A percentile compares a stretch with the other conserved stretches of the same genome.
These are phyloP conservation scores for Progne subis DNA, from an alignment of 2,113 vertebrate genomes.

Conservation along the genomic window DNA sequence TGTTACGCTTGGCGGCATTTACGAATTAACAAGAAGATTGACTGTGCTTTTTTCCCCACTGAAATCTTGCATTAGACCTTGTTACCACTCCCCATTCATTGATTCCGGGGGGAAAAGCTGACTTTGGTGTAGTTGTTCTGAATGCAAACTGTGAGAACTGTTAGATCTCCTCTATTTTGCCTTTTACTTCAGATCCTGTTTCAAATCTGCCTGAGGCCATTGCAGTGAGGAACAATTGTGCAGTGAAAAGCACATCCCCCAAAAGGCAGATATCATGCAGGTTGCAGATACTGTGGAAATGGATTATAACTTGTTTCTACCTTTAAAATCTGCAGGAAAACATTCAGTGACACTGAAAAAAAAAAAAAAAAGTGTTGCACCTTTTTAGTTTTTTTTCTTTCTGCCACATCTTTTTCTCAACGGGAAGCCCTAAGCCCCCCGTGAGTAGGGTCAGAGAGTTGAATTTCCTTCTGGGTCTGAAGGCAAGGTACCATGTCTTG, in stretches of 20 bases:
- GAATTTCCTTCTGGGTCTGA: not conserved
- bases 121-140: not conserved
- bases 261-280: not conserved
- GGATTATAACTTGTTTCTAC: not conserved
- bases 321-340: constrained; percentile 8
- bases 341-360: not conserved
- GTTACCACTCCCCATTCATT: not conserved
- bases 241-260: not conserved
- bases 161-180: not conserved
- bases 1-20: not conserved
- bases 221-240: not conserved
- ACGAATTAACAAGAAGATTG: not conserved
- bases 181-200: not conserved
- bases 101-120: not conserved
- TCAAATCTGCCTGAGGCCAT: not conserved
- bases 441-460: not conserved
- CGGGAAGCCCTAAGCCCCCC: not conserved
- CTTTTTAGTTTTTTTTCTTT: not conserved
- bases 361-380: not conserved
- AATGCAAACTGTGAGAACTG: not conserved
- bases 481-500: not conserved
- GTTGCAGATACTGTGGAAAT: not conserved
- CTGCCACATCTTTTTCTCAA: not conserved
- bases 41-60: not conserved
- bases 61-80: not conserved